Base-by-base conservation (phyloP, 1,140 invertebrate species). In the Pachyrhynchus sulphureomaculatus region DNA sequence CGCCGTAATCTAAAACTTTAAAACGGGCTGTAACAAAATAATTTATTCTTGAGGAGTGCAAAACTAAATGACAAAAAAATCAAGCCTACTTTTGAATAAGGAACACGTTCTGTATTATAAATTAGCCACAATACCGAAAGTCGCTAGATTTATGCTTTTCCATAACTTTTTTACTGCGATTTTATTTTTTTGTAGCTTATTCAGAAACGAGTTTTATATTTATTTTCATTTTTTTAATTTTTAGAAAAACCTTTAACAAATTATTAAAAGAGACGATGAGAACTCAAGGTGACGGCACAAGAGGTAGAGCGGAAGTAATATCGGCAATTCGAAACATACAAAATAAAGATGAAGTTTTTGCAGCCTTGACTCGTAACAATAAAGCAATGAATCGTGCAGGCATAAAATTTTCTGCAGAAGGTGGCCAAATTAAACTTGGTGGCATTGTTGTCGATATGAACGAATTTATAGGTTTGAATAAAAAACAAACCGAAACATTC, bases 241-340 rank as follows among this genome's bases (percentile, higher is more conserved):
- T 20, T 33, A 71, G 72, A 47, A 72, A 72, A 71, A 71, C 68
- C 1, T 72, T 75, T 29, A 67, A 62, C 9, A 71, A 68, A 56
- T 18, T 74, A 18, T 2, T 69, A 15, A 70, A 71, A 47, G 65
- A 71, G 55, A 72, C 73, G 0, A 65, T 70, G 26, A 54, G 63
- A 10, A 36, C 48, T 47, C 69, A 70, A 17, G 41, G 60, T 33
- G 66, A 65, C n/a, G 51, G 67, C 21, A 29, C 36, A 36, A 66
- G 21, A 48, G 72, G 67, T 6, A 66, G 42, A 47, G 70, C 72
- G 6, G 68, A 74, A 57, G 72, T 75, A 2, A 75, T 75, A 51
- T 55, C 66, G 32, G 61, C 72, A 10, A 67, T 75, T 18, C 62
- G 64, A 8, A 72, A 73, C 17, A 64, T 73, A 1, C 51, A 48